Conservation (phyloP, 2,888 invertebrate species). For the Mythimna lalbum region DNA sequence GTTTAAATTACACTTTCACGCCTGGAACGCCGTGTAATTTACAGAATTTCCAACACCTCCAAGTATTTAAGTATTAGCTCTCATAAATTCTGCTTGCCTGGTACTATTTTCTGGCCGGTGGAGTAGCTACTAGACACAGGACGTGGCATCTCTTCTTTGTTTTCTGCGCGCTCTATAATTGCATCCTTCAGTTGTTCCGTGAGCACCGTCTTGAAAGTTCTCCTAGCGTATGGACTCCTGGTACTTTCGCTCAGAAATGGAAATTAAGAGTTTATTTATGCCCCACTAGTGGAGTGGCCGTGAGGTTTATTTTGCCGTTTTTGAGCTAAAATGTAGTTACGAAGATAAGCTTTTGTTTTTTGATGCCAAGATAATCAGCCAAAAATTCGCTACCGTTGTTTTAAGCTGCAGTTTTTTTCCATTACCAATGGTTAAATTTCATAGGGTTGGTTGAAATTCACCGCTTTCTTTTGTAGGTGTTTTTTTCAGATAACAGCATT, state of each 20-base stretch:
- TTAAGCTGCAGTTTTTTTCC: no score
- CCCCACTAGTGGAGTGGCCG: background rate
- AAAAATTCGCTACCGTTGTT: no score
- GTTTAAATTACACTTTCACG: constrained; percentile 46
- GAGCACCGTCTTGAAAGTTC: constrained; percentile 47
- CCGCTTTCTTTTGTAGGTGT: no score
- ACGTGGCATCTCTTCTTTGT: constrained; percentile 59
- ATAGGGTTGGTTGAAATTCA: no score
- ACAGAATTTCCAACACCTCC: constrained; percentile 51
- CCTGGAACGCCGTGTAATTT: constrained; percentile 31
- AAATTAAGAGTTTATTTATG: constrained; percentile 28
- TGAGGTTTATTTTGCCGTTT: no score
- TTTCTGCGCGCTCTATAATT: constrained; percentile 61
- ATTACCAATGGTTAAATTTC: no score
- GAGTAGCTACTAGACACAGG: constrained; percentile 40
- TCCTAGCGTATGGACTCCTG: constrained; percentile 42
- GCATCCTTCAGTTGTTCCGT: constrained; percentile 62
- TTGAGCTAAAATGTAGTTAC: no score
- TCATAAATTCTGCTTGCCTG: constrained; percentile 56
- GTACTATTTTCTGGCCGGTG: constrained; percentile 45
- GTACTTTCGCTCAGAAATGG: constrained; percentile 29
- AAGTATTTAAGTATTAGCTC: constrained; percentile 56
- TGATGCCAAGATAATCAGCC: no score
- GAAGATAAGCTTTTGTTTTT: no score
- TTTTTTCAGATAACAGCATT: no score